Percentiles rank a stretch among this genome's conserved stretches.
These are phyloP conservation scores for Littorina saxatilis DNA, from an alignment of 1,140 invertebrate genomes.

Conservation along the genomic window DNA sequence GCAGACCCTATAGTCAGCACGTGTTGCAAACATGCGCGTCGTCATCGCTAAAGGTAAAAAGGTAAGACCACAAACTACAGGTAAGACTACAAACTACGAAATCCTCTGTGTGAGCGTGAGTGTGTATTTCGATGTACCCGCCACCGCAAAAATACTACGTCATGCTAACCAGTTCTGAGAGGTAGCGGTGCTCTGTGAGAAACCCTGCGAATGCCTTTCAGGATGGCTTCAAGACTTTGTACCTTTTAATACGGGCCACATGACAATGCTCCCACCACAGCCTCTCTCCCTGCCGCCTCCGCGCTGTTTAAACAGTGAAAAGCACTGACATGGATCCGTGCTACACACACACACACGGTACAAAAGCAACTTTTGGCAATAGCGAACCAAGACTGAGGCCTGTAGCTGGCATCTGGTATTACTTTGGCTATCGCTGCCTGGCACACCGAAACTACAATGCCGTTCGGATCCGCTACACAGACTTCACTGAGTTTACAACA, in stretches of 20 bases:
- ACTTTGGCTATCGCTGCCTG: slow-evolving; percentile 12
- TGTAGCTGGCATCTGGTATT: slow-evolving; percentile 24
- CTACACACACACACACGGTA: background rate
- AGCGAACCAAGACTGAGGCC: background rate
- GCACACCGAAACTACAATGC: slow-evolving; percentile 21
- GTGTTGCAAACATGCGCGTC: no score
- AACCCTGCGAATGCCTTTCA: background rate
- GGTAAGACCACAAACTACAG: no score
- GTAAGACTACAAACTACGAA: no score
- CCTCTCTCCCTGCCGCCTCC: no score
- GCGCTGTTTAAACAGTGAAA: no score
- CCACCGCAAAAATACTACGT: no score
- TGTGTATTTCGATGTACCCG: no score
- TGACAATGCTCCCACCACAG: slow-evolving; percentile 3
- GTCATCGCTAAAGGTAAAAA: no score
- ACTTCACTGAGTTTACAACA: background rate
- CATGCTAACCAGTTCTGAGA: background rate
- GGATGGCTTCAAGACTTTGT: background rate
- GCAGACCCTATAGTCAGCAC: no score
- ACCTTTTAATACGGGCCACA: background rate
- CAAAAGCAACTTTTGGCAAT: slow-evolving; percentile 19
- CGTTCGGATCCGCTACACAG: background rate
- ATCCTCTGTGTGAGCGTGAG: no score
- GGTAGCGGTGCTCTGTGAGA: background rate
- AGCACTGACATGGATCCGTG: background rate